A percentile compares a stretch with the other conserved stretches of the same genome.
Conservation (phyloP, 1,140 invertebrate species). For the Cardiocondyla obscurior region DNA sequence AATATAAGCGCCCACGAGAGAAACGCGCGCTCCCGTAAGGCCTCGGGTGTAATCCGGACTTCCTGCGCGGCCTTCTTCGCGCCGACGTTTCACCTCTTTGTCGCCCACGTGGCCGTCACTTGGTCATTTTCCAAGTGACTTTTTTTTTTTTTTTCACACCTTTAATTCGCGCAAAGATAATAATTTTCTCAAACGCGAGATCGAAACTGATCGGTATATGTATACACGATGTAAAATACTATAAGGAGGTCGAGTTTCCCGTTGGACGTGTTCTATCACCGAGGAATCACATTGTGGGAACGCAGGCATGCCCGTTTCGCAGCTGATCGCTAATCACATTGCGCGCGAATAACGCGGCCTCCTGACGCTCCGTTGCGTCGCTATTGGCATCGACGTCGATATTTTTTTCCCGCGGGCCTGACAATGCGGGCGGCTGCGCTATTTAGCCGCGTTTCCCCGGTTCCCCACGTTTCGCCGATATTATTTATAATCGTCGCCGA, state of each 20-base stretch:
- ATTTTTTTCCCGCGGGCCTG: conserved; percentile 46
- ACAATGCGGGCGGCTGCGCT: conserved; percentile 47
- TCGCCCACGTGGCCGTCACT: neutral
- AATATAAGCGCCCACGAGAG: conserved; percentile 76
- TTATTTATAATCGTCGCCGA: conserved; percentile 72
- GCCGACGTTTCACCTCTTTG: neutral
- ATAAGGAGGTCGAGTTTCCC: neutral
- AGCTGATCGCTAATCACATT: conserved; percentile 20
- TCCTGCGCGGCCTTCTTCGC: conserved; percentile 65
- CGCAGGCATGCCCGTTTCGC: neutral
- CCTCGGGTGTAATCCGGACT: conserved; percentile 66
- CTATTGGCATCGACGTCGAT: conserved; percentile 3
- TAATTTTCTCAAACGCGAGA: too few species aligned
- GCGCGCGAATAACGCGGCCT: conserved; percentile 3
- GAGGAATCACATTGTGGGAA: neutral
- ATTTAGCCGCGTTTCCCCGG: conserved; percentile 63
- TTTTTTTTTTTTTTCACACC: neutral
- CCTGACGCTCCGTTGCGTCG: neutral
- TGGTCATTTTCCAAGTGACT: neutral
- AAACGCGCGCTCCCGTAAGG: conserved; percentile 55
- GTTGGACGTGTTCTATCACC: neutral
- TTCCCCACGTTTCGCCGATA: conserved; percentile 64
- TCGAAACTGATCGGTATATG: too few species aligned
- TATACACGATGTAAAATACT: too few species aligned
- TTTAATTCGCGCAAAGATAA: neutral